Evolutionary conservation across 2,888 invertebrate genomes (phyloP).

Genomic region (Drosophila maculinotata): DNA sequence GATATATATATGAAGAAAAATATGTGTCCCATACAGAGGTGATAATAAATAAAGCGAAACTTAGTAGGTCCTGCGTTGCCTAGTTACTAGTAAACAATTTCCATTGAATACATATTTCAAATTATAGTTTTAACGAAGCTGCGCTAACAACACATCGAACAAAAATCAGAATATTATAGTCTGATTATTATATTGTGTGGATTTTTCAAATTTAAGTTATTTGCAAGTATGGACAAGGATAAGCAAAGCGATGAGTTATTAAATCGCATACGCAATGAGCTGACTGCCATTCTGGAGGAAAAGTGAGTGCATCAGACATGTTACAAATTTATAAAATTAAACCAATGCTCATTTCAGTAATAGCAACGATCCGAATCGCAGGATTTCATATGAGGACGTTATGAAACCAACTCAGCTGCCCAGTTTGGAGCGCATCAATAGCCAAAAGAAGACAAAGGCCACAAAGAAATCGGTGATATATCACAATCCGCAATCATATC

Average conservation of each 20-base stretch:
- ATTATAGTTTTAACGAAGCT: slow-evolving; percentile 8
- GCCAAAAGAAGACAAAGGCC: slow-evolving; percentile 9
- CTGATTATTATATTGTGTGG: slow-evolving; percentile 4
- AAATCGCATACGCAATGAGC: slow-evolving; percentile 69
- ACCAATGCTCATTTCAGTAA: slow-evolving; percentile 23
- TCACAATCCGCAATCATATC: slow-evolving; percentile 30
- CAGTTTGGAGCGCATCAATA: slow-evolving; percentile 14
- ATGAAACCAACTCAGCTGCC: slow-evolving; percentile 49
- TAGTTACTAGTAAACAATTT: slow-evolving; percentile 56
- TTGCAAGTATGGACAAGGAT: slow-evolving; percentile 48
- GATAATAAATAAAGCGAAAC: background rate
- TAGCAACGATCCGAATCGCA: slow-evolving; percentile 38
- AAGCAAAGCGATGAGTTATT: slow-evolving; percentile 60
- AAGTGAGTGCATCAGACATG: slow-evolving; percentile 49
- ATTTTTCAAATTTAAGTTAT: slow-evolving; percentile 31
- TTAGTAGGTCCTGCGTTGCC: slow-evolving; percentile 48
- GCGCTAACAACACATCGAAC: background rate
- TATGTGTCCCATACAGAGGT: too few species aligned
- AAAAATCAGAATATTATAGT: slow-evolving; percentile 20
- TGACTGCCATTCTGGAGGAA: slow-evolving; percentile 70
- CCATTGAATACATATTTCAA: slow-evolving; percentile 1
- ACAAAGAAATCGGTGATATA: slow-evolving; percentile 15
- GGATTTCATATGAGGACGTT: slow-evolving; percentile 42
- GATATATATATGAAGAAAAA: too few species aligned
- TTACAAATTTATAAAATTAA: background rate